Percentiles rank a stretch among this genome's conserved stretches.
These are phyloP conservation scores for Stomatorhinus ivindoensis DNA, from an alignment of 2,113 vertebrate species.

Conservation along the genomic window DNA sequence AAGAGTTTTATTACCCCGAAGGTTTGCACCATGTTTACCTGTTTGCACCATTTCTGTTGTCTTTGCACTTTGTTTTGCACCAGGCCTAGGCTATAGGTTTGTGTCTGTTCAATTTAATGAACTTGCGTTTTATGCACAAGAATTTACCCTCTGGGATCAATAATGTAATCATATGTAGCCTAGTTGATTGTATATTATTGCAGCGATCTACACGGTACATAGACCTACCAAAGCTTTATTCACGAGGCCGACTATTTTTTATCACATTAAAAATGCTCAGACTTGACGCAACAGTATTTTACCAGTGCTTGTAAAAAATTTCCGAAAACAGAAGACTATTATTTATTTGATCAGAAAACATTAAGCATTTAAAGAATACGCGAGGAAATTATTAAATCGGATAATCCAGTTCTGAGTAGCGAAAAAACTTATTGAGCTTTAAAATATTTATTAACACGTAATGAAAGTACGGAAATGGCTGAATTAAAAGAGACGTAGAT, in stretches of 20 bases:
- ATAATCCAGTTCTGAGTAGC: background rate
- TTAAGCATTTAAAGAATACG: background rate
- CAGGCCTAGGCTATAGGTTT: background rate
- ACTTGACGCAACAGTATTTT: background rate
- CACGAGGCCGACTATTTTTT: background rate
- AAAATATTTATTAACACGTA: background rate
- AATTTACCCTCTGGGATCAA: background rate
- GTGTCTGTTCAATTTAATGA: background rate
- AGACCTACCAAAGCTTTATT: background rate
- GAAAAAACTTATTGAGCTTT: background rate
- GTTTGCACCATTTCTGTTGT: background rate
- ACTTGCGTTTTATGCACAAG: background rate
- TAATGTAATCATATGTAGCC: background rate
- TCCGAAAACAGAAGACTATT: background rate
- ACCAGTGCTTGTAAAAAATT: background rate
- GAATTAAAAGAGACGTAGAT: background rate
- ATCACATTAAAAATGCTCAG: background rate
- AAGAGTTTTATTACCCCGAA: background rate
- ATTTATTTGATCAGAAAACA: background rate
- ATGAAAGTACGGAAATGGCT: background rate
- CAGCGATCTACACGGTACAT: background rate
- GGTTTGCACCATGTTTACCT: background rate
- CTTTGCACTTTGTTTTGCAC: background rate
- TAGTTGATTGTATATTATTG: background rate
- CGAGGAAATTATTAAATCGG: background rate